Percentiles rank a stretch among this genome's conserved stretches.
phyloP scores from a whole-genome alignment of 2,113 vertebrate species.

The Podarcis muralis region DNA sequence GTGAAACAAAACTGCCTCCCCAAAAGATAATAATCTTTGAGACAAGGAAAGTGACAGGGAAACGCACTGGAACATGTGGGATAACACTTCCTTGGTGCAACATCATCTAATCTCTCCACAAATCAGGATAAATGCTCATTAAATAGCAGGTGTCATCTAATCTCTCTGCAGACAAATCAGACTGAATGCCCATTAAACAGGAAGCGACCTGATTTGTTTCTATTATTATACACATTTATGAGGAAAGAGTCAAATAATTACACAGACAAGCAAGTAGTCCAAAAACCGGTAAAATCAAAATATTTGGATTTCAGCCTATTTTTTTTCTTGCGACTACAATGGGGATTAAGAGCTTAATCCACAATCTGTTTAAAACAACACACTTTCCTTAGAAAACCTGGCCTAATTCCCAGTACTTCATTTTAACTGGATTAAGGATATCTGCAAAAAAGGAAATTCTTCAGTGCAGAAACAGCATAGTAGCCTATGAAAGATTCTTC shows the following conservation, averaged over 20 bases:
- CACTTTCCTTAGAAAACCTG: neutral
- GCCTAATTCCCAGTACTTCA: neutral
- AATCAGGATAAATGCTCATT: too few relatives aligned
- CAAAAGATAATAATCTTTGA: too few relatives aligned
- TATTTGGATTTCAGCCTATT: neutral
- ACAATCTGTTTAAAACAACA: neutral
- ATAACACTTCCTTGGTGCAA: too few relatives aligned
- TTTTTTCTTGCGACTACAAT: neutral
- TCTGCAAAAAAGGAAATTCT: neutral
- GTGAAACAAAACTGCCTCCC: too few relatives aligned
- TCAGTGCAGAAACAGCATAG: neutral
- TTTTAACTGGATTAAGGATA: neutral
- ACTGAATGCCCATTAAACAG: too few relatives aligned
- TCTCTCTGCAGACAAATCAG: too few relatives aligned
- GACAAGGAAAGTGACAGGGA: too few relatives aligned
- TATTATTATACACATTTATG: neutral
- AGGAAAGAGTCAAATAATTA: neutral
- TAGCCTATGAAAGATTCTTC: neutral
- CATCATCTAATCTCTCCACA: too few relatives aligned
- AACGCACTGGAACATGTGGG: too few relatives aligned
- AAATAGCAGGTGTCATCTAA: too few relatives aligned
- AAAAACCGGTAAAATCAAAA: neutral
- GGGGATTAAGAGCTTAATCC: neutral
- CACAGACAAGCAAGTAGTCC: neutral
- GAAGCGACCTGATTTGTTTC: neutral